Conservation (phyloP, 1,140 invertebrate species). For the Aphaenogaster ashmeadi region DNA sequence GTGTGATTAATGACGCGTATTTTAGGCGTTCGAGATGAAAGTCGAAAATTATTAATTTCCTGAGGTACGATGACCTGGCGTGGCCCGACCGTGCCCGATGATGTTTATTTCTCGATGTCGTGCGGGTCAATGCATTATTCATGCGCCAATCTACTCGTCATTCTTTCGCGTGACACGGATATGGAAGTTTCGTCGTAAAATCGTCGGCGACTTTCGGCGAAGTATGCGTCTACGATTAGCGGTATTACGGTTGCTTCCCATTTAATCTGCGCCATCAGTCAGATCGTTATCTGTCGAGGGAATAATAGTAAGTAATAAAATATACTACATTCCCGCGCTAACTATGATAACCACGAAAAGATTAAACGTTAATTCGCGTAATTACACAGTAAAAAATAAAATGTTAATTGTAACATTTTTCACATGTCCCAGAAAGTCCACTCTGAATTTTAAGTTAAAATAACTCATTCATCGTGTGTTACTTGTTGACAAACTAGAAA, state of each 20-base stretch:
- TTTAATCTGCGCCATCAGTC: slow-evolving; percentile 9
- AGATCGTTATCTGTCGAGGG: neutral
- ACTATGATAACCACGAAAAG: neutral
- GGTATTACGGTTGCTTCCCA: slow-evolving; percentile 1
- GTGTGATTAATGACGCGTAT: slow-evolving; percentile 71
- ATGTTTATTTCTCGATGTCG: slow-evolving; percentile 76
- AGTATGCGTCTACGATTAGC: slow-evolving; percentile 37
- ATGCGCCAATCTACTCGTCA: slow-evolving; percentile 76
- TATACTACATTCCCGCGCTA: slow-evolving; percentile 2
- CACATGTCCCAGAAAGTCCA: no score
- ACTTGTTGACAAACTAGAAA: no score
- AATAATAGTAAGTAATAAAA: slow-evolving; percentile 33
- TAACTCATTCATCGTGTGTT: no score
- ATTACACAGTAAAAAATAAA: no score
- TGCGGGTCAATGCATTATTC: slow-evolving; percentile 80
- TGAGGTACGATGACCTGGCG: slow-evolving; percentile 66
- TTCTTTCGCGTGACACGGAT: slow-evolving; percentile 75
- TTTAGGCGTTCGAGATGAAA: slow-evolving; percentile 57
- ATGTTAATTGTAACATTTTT: no score
- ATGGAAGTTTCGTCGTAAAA: slow-evolving; percentile 60
- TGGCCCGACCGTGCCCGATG: slow-evolving; percentile 51
- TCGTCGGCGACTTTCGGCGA: slow-evolving; percentile 37
- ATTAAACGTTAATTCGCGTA: neutral
- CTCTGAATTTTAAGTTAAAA: no score
- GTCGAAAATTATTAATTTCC: slow-evolving; percentile 74